Percentiles rank a stretch among this genome's conserved stretches.
Conservation (phyloP, 2,113 vertebrate species). For the Lichenostomus cassidix region DNA sequence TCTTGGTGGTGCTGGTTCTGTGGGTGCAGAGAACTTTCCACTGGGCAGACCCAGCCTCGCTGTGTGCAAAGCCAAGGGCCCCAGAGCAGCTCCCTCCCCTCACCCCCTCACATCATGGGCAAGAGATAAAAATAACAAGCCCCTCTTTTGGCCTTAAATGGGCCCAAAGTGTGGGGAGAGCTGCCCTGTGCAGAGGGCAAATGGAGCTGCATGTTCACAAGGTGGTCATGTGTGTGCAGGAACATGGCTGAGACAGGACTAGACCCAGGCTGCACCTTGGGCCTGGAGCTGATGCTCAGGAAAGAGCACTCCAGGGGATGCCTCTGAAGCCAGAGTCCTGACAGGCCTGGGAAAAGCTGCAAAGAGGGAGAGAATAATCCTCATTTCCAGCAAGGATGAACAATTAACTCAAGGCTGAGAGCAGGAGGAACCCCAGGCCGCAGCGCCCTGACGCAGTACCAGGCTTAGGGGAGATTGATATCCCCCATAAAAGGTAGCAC, state of each 20-base stretch:
- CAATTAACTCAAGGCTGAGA: neutral
- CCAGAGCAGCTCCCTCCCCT: neutral
- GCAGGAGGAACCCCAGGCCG: neutral
- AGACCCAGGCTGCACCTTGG: accelerated
- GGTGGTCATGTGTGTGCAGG: accelerated
- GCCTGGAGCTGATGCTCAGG: neutral
- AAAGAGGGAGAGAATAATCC: neutral
- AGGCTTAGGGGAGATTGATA: neutral
- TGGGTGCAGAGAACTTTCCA: neutral
- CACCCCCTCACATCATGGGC: accelerated
- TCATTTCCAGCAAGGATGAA: neutral
- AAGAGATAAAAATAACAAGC: neutral
- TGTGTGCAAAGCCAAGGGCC: neutral
- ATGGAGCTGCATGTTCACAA: accelerated
- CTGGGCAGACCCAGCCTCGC: neutral
- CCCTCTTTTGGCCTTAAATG: neutral
- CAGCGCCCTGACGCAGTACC: neutral
- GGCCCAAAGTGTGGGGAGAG: neutral
- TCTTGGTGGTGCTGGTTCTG: neutral
- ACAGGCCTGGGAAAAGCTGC: neutral
- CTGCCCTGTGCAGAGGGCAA: neutral
- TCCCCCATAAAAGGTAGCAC: neutral
- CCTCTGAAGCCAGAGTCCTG: neutral
- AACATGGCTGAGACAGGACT: accelerated
- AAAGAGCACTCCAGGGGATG: neutral